phyloP scores from a whole-genome alignment of 2,888 invertebrate genomes.

The Fabriciana adippe region DNA sequence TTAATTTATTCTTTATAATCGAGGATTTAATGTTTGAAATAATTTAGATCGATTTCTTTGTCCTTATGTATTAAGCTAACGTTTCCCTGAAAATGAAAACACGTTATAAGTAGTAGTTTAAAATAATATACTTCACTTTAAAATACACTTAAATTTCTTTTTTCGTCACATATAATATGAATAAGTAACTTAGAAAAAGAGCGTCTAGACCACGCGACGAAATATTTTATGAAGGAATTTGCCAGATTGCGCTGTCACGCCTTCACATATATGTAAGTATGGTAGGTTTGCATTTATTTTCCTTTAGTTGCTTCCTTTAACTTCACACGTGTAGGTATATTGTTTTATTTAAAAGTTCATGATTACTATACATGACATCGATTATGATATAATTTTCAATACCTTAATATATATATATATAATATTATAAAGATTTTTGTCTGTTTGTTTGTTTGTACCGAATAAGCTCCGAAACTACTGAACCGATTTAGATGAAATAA shows the following conservation, averaged over 20 bases:
- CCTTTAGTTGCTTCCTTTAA: not conserved
- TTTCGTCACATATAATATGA: conserved; percentile 16
- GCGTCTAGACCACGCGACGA: conserved; percentile 30
- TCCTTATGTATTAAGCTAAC: not conserved
- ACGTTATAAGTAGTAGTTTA: not conserved
- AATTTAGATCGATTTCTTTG: not conserved
- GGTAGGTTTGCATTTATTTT: not conserved
- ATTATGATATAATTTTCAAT: too few relatives aligned
- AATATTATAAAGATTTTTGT: too few relatives aligned
- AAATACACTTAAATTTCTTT: conserved; percentile 1
- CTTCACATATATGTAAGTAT: conserved; percentile 7
- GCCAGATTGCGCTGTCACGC: conserved; percentile 25
- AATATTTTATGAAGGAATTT: conserved; percentile 29
- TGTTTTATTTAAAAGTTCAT: too few relatives aligned
- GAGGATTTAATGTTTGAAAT: too few relatives aligned
- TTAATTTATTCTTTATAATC: too few relatives aligned
- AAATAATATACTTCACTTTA: conserved; percentile 1
- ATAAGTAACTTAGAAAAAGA: conserved; percentile 26
- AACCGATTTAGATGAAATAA: too few relatives aligned
- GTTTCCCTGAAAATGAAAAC: too few relatives aligned
- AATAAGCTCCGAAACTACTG: too few relatives aligned
- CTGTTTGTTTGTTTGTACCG: too few relatives aligned
- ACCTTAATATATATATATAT: too few relatives aligned
- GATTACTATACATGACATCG: too few relatives aligned
- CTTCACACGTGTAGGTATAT: too few relatives aligned